These are phyloP conservation scores for Drosophila sp. DNA, from an alignment of 1,140 invertebrate genomes.

Conservation along the genomic window DNA sequence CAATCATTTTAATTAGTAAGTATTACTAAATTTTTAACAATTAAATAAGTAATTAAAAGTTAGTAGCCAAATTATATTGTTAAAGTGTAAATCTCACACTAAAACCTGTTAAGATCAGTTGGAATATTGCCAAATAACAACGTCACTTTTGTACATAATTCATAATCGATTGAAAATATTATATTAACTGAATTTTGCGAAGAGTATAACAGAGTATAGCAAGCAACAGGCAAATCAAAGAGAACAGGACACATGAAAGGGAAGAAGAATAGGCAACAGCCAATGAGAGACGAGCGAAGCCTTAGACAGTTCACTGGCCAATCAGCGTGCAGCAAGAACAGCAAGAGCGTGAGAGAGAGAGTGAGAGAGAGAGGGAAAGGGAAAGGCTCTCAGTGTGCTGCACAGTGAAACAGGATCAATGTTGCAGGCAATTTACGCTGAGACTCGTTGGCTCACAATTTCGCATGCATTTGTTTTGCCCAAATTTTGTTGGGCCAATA, in stretches of 20 bases:
- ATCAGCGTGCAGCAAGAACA: constrained; percentile 35
- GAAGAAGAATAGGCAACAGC: constrained; percentile 28
- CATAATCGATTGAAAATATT: background rate
- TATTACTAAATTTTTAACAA: too few species aligned
- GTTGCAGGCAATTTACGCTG: constrained; percentile 50
- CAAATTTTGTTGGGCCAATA: background rate
- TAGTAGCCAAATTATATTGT: too few species aligned
- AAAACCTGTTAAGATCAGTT: too few species aligned
- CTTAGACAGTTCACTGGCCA: constrained; percentile 33
- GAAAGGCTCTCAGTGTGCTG: background rate
- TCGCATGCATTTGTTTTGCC: constrained; percentile 4
- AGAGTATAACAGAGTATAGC: constrained; percentile 4
- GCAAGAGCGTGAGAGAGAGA: constrained; percentile 20
- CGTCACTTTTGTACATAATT: background rate
- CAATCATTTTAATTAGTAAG: too few species aligned
- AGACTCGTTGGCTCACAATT: background rate
- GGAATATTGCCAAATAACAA: too few species aligned
- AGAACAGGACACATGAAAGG: constrained; percentile 33
- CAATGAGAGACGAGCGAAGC: constrained; percentile 54
- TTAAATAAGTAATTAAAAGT: too few species aligned
- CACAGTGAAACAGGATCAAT: constrained; percentile 62
- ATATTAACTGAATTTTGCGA: background rate
- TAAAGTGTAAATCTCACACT: too few species aligned
- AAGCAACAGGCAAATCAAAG: constrained; percentile 48
- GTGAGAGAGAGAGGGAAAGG: background rate